A percentile compares a stretch with the other conserved stretches of the same genome.
phyloP scores from a whole-genome alignment of 2,113 vertebrate species.

The Cisticola juncidis region DNA sequence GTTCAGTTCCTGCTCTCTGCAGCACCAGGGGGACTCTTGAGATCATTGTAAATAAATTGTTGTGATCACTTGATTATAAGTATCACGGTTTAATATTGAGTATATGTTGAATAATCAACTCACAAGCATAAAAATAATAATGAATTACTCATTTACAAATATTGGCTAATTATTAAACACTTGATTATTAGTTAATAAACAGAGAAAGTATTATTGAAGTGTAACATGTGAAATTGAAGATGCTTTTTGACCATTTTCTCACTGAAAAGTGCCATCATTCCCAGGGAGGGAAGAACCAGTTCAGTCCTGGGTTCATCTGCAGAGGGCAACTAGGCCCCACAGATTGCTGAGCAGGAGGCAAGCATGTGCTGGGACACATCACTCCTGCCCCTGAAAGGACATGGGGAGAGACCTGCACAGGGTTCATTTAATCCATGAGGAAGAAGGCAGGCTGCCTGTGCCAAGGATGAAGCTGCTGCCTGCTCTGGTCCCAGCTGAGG shows the following conservation, averaged over 20 bases:
- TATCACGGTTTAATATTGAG: background rate
- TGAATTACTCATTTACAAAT: background rate
- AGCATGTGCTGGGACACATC: fast-evolving
- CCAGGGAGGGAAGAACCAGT: background rate
- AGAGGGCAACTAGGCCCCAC: background rate
- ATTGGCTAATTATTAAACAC: background rate
- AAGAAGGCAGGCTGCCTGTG: background rate
- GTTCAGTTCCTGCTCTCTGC: background rate
- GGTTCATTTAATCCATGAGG: background rate
- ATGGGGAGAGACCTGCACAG: background rate
- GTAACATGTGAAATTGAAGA: background rate
- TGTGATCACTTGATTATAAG: background rate
- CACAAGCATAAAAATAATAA: background rate
- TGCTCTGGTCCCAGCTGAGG: background rate
- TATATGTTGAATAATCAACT: background rate
- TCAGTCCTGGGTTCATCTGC: background rate
- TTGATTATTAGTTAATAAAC: background rate
- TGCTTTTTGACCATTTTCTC: background rate
- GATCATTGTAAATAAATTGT: background rate
- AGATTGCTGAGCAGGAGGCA: background rate
- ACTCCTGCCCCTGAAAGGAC: background rate
- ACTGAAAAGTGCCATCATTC: background rate
- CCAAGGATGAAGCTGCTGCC: fast-evolving
- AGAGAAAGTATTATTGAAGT: background rate
- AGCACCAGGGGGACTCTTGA: background rate